phyloP scores from a whole-genome alignment of 2,797 vertebrate species.

The Liparis tanakae region DNA sequence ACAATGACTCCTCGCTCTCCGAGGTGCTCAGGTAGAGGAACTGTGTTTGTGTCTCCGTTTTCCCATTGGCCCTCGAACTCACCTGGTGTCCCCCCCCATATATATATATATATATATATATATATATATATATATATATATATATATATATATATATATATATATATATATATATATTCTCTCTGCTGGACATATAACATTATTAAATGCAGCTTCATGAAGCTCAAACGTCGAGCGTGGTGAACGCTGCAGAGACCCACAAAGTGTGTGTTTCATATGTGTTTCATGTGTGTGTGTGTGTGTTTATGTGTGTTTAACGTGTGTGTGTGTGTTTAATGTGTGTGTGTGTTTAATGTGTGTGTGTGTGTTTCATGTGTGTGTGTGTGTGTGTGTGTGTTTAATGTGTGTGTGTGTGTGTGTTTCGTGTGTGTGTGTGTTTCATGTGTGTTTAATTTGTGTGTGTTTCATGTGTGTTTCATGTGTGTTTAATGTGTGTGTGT shows the following conservation, averaged over 20 bases:
- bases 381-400: slow-evolving; percentile 27
- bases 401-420: slow-evolving; percentile 14
- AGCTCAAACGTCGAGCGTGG: too few species aligned
- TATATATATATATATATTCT: too few species aligned
- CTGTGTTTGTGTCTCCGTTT: slow-evolving; percentile 82
- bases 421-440: too few species aligned
- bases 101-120: too few species aligned
- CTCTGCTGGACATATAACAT: too few species aligned
- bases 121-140: too few species aligned
- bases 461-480: too few species aligned
- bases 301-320: slow-evolving; percentile 47
- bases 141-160: too few species aligned
- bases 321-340: slow-evolving; percentile 33
- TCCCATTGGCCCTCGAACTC: slow-evolving; percentile 80
- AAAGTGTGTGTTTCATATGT: slow-evolving; percentile 1
- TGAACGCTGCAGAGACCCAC: neutral
- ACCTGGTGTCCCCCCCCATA: slow-evolving; percentile 45
- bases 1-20: slow-evolving; percentile 99
- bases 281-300: too few species aligned
- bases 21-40: slow-evolving; percentile 99
- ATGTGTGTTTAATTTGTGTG: too few species aligned
- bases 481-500: neutral
- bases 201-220: too few species aligned
- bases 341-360: slow-evolving; percentile 11
- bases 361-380: neutral